These are phyloP conservation scores for Mycogona germanica DNA, from an alignment of 2,888 invertebrate genomes.

Conservation along the genomic window DNA sequence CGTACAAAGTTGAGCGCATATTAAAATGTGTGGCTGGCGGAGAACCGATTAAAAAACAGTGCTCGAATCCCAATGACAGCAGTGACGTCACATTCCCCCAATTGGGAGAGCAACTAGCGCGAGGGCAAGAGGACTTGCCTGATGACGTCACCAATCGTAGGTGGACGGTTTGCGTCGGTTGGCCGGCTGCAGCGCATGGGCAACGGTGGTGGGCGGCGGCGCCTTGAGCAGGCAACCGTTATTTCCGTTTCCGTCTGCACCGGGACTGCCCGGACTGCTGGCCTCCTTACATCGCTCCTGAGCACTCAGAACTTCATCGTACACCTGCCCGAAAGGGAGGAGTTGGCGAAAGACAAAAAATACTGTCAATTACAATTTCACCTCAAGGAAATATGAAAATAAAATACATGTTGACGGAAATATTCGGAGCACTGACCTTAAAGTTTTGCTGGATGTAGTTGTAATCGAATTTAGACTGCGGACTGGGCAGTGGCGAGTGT, in stretches of 20 bases:
- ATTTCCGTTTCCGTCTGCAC: constrained; percentile 1
- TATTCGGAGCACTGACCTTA: constrained; percentile 8
- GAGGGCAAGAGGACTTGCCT: too few species aligned
- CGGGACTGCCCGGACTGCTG: background rate
- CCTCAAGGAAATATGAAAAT: too few species aligned
- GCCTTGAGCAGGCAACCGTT: constrained; percentile 13
- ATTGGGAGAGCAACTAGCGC: too few species aligned
- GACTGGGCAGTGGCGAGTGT: constrained; percentile 14
- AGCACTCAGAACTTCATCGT: constrained; percentile 10
- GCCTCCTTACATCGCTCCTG: background rate
- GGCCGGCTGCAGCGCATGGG: constrained; percentile 13
- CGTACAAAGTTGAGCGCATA: too few species aligned
- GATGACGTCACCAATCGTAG: constrained; percentile 17
- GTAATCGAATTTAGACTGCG: constrained; percentile 13
- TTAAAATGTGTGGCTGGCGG: too few species aligned
- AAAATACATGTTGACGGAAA: too few species aligned
- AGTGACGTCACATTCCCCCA: too few species aligned
- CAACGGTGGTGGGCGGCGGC: constrained; percentile 12
- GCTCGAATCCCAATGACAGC: too few species aligned
- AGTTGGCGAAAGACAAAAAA: background rate
- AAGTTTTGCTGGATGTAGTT: constrained; percentile 17
- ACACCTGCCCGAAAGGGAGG: constrained; percentile 10
- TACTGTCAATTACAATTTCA: constrained; percentile 2
- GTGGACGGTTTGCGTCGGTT: background rate
- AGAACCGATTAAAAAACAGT: too few species aligned